phyloP scores from a whole-genome alignment of 2,113 vertebrate genomes.

The Amazona vittata region DNA sequence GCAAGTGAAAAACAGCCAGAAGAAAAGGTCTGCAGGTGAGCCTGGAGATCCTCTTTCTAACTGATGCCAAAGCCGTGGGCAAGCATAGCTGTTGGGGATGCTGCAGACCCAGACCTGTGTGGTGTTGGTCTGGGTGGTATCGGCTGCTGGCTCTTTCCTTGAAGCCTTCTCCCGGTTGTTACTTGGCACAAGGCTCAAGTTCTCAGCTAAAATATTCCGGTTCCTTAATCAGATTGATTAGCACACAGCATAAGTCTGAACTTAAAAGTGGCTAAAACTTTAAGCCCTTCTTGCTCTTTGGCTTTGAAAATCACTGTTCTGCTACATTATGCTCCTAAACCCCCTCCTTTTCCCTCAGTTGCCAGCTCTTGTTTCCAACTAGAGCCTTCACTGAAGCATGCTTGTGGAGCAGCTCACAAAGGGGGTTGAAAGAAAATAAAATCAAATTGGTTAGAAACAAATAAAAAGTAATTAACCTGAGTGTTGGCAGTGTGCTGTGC shows the following conservation, averaged over 20 bases:
- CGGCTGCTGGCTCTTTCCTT: not conserved
- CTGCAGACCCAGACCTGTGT: not conserved
- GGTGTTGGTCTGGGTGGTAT: rapidly evolving
- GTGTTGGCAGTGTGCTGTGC: not conserved
- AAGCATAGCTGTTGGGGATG: rapidly evolving
- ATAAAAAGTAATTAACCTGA: not conserved
- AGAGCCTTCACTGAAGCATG: not conserved
- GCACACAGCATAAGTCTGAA: not conserved
- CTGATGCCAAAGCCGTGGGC: not conserved
- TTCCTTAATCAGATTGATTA: constrained; percentile 3
- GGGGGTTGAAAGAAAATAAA: not conserved
- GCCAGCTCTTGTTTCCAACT: not conserved
- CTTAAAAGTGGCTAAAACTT: not conserved
- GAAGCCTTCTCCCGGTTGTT: not conserved
- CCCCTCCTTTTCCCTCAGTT: not conserved
- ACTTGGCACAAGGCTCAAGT: not conserved
- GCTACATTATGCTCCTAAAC: not conserved
- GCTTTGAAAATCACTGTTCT: not conserved
- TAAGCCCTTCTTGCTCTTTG: not conserved
- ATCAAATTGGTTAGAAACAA: not conserved
- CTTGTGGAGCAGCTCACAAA: not conserved
- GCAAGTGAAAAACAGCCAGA: not conserved
- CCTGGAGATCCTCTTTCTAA: not conserved
- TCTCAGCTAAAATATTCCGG: not conserved
- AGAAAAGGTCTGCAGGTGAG: not conserved